Conservation (phyloP, 2,888 invertebrate species). For the Gerris lacustris region DNA sequence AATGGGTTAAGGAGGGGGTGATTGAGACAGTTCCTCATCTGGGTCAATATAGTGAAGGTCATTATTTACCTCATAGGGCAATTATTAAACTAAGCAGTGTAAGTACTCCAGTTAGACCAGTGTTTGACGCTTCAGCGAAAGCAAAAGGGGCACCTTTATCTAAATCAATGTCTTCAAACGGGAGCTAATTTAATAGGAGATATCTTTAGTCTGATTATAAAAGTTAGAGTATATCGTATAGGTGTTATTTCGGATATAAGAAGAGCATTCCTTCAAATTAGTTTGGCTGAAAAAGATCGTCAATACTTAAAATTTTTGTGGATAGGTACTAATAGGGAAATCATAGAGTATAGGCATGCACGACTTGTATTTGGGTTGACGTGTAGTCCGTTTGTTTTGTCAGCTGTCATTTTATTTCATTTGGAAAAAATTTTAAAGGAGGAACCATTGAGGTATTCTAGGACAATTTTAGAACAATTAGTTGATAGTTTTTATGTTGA, state of each 20-base stretch:
- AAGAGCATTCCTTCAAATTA: constrained; percentile 34
- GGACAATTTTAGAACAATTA: not conserved
- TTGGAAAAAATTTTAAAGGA: constrained; percentile 9
- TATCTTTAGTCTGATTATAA: constrained; percentile 20
- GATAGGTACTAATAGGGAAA: constrained; percentile 11
- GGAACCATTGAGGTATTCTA: not conserved
- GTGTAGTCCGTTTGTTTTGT: constrained; percentile 22
- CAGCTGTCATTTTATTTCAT: constrained; percentile 17
- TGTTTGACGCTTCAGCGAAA: constrained; percentile 27
- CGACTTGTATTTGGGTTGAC: constrained; percentile 21
- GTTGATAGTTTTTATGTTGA: constrained; percentile 15
- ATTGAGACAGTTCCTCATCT: constrained; percentile 29
- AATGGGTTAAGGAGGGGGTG: constrained; percentile 30
- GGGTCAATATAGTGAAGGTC: constrained; percentile 21
- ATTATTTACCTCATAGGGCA: constrained; percentile 23
- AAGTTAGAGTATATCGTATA: constrained; percentile 20
- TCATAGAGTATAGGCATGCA: constrained; percentile 17
- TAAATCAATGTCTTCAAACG: constrained; percentile 29
- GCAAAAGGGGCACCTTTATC: constrained; percentile 15
- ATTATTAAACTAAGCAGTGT: constrained; percentile 24
- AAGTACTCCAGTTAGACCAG: constrained; percentile 24
- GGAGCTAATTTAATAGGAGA: constrained; percentile 27
- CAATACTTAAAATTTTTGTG: constrained; percentile 31
- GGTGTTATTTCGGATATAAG: constrained; percentile 29
- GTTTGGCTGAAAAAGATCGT: constrained; percentile 28